A percentile compares a stretch with the other conserved stretches of the same genome.
phyloP scores from a whole-genome alignment of 2,888 invertebrate species.

The Drosophila nigritarsus region DNA sequence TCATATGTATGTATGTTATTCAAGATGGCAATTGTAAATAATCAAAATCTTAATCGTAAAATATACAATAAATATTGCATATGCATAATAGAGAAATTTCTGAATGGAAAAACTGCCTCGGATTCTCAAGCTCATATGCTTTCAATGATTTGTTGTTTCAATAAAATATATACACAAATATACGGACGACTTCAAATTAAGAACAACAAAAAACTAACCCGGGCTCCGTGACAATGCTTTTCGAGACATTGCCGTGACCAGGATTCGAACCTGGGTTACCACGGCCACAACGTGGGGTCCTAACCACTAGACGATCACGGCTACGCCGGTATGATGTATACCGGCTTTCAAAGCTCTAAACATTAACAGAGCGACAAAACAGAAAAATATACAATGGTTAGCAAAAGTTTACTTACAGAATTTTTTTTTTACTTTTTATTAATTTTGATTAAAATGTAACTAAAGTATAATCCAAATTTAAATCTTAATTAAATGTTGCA shows the following conservation, averaged over 20 bases:
- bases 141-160: background rate
- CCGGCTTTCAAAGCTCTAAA: background rate
- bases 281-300: conserved; percentile 73
- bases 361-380: background rate
- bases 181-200: background rate
- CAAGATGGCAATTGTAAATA: conserved; percentile 69
- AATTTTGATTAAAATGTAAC: background rate
- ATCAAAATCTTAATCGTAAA: conserved; percentile 52
- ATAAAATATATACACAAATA: background rate
- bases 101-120: background rate
- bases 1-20: conserved; percentile 57
- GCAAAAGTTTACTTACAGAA: background rate
- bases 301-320: conserved; percentile 75
- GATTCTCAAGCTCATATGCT: background rate
- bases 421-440: background rate
- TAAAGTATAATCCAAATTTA: background rate
- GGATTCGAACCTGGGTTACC: conserved; percentile 71
- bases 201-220: conserved; percentile 7
- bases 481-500: background rate
- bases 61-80: conserved; percentile 54
- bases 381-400: background rate
- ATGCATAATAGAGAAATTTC: background rate
- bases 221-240: conserved; percentile 58
- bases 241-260: conserved; percentile 67
- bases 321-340: conserved; percentile 25